Evolutionary conservation across 2,797 vertebrate species (phyloP).

Genomic region (Chrosomus eos): DNA sequence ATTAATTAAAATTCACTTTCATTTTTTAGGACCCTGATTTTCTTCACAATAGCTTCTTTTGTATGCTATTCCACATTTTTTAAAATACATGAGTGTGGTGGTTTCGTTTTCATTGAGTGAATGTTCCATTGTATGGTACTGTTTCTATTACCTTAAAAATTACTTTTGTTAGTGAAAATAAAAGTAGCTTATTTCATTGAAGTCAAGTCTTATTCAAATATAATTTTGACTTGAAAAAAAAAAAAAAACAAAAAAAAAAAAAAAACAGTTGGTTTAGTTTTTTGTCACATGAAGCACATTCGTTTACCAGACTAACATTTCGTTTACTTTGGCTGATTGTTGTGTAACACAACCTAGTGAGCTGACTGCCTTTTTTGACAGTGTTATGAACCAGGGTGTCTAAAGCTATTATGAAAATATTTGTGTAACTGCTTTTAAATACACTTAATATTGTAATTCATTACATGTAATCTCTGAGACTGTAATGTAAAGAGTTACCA

Average conservation of each 20-base stretch:
- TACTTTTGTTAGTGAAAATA: background rate
- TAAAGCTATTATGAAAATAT: background rate
- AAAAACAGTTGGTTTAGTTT: background rate
- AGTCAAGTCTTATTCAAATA: background rate
- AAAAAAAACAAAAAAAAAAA: too few relatives aligned
- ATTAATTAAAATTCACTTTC: background rate
- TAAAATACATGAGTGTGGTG: background rate
- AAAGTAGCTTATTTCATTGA: background rate
- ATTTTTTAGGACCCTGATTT: background rate
- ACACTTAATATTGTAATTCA: background rate
- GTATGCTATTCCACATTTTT: background rate
- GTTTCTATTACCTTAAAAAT: background rate
- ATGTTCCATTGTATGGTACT: background rate
- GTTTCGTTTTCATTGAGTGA: background rate
- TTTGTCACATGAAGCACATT: background rate
- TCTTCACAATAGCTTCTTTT: background rate
- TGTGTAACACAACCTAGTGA: background rate
- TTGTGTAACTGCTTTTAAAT: background rate
- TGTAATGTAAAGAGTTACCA: conserved; percentile 25
- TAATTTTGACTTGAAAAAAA: background rate
- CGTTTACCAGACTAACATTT: background rate
- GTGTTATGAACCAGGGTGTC: background rate
- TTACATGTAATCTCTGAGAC: background rate
- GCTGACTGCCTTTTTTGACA: background rate
- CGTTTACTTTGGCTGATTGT: background rate